phyloP scores from a whole-genome alignment of 2,797 vertebrate genomes.

The Ctenopoma kingsleyae region DNA sequence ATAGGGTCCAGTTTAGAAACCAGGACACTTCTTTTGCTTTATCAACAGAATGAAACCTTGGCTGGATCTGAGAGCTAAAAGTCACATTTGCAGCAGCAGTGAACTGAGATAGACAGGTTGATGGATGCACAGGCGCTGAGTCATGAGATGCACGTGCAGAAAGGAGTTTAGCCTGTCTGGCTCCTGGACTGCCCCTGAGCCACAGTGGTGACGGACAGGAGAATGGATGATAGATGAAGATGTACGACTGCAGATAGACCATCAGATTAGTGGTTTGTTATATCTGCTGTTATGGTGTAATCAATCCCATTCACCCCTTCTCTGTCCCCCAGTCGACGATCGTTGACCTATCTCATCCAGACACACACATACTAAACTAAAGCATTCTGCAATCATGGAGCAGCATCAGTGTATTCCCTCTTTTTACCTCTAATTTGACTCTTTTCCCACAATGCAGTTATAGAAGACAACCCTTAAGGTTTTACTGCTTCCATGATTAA shows the following conservation, averaged over 20 bases:
- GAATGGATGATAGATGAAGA: conserved; percentile 84
- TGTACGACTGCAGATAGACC: conserved; percentile 80
- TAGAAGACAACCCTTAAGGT: conserved; percentile 50
- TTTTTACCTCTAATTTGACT: conserved; percentile 43
- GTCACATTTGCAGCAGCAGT: conserved; percentile 44
- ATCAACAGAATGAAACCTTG: conserved; percentile 10
- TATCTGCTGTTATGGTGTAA: conserved; percentile 81
- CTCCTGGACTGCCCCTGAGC: conserved; percentile 64
- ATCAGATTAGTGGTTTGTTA: conserved; percentile 81
- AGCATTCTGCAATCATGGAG: conserved; percentile 26
- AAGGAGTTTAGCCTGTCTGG: conserved; percentile 60
- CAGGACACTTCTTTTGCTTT: conserved; percentile 18
- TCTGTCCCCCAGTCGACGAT: conserved; percentile 44
- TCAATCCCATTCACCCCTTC: conserved; percentile 77
- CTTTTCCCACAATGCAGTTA: conserved; percentile 38
- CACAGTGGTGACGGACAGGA: conserved; percentile 71
- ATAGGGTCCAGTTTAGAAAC: conserved; percentile 37
- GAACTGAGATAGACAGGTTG: conserved; percentile 64
- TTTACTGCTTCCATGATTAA: conserved; percentile 67
- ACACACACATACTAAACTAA: conserved; percentile 26
- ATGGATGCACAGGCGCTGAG: conserved; percentile 73
- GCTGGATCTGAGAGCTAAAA: conserved; percentile 15
- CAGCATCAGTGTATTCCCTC: conserved; percentile 14
- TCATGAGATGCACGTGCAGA: conserved; percentile 65
- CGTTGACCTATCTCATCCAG: conserved; percentile 49